Percentiles rank a stretch among this genome's conserved stretches.
Evolutionary conservation across 2,113 vertebrate genomes (phyloP).

Genomic region (Herpetotheres cachinnans): DNA sequence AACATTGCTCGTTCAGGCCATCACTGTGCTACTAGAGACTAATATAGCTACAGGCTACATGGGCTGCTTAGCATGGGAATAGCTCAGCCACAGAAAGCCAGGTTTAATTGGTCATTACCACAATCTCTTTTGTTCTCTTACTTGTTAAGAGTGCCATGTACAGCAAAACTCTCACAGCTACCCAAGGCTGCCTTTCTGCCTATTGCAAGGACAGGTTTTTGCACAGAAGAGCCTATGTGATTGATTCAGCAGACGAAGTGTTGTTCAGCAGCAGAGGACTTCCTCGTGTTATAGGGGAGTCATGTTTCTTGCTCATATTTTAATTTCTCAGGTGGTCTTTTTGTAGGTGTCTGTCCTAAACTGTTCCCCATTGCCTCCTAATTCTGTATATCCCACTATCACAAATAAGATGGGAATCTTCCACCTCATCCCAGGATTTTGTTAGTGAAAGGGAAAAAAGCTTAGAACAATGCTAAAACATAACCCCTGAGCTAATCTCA

Average conservation of each 20-base stretch:
- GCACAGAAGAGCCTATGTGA: neutral
- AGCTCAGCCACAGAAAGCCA: neutral
- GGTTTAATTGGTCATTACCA: conserved; percentile 12
- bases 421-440: neutral
- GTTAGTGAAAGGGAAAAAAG: neutral
- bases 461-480: neutral
- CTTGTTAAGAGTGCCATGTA: neutral
- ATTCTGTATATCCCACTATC: neutral
- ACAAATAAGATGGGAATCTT: neutral
- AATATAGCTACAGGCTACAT: neutral
- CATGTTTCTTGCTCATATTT: neutral
- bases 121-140: neutral
- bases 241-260: neutral
- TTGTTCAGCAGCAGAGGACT: neutral
- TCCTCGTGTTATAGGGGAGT: neutral
- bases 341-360: neutral
- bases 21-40: neutral
- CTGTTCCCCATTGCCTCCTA: neutral
- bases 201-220: neutral
- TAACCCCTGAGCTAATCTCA: neutral
- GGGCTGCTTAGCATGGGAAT: neutral
- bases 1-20: neutral
- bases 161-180: neutral
- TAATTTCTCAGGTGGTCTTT: neutral
- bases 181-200: neutral